Evolutionary conservation across 2,797 vertebrate genomes (phyloP), one percentile per base, ranked within the genome.

Genomic region (Sphenodon punctatus): DNA sequence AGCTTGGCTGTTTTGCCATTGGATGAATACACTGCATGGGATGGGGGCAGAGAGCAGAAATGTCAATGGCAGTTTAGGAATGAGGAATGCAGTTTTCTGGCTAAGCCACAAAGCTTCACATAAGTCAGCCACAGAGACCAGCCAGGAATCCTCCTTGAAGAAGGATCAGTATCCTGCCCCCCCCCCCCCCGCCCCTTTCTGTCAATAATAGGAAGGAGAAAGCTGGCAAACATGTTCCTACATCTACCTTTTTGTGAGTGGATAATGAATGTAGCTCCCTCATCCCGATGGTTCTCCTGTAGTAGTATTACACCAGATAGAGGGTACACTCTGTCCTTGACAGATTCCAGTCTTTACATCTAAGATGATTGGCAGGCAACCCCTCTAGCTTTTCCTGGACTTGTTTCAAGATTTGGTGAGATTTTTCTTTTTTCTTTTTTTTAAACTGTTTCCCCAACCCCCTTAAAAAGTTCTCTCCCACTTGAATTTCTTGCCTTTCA

Each of bases 301-400:
- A 71, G 51, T 77, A 90, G 42, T 60, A 12, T 64, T 60, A 75
- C 63, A 16, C 74, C n/a, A n/a, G 80, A 77, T 77, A 82, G 75
- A 90, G 74, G 45, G 76, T 89, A 42, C 80, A 67, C 68, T 80
- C 51, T 67, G 85, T 88, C 89, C 90, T 92, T 89, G 90, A 56
- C 88, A 48, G 55, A 88, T 81, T 71, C 80, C 63, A 84, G 83
- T 45, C 86, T 82, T 88, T 83, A 90, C 78, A 91, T 74, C 67
- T 64, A 69, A 25, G 41, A 83, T 80, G 79, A 89, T 13, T 92
- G 88, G 83, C 89, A 91, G 79, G 30, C 83, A 89, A 88, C n/a
- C 68, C 76, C 60, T 89, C 60, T 63, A 60, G 67, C 75, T 86
- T 82, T 75, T 82, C 71, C 79, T 91, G 86, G 72, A 80, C 67